These are phyloP conservation scores for Pseudolycoriella hygida DNA, from an alignment of 2,888 invertebrate species.

Conservation along the genomic window DNA sequence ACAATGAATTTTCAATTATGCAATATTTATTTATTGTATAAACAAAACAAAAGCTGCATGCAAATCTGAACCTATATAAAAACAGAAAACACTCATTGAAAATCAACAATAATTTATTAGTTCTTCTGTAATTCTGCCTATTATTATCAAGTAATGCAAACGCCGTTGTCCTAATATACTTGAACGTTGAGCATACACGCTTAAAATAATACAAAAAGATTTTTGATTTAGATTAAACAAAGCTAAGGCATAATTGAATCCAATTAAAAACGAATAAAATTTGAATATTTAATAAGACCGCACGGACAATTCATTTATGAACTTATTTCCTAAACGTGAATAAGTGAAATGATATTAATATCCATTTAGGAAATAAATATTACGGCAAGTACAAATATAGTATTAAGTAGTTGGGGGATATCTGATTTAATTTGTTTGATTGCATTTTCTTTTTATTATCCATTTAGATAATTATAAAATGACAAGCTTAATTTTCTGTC, in stretches of 20 bases:
- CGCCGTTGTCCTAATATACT: no score
- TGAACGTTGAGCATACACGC: no score
- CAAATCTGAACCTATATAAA: no score
- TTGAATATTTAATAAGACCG: conserved; percentile 2
- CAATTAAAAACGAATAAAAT: conserved; percentile 4
- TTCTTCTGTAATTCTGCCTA: no score
- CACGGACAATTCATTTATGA: conserved; percentile 2
- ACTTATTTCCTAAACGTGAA: background rate
- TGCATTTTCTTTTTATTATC: conserved; percentile 8
- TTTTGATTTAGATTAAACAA: no score
- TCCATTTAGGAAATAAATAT: conserved; percentile 2
- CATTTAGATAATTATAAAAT: conserved; percentile 9
- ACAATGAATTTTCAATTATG: no score
- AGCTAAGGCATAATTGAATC: conserved; percentile 2
- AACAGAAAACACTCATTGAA: no score
- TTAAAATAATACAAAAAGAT: no score
- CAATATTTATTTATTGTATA: no score
- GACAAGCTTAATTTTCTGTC: conserved; percentile 10
- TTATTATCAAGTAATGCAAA: no score
- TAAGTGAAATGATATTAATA: conserved; percentile 4
- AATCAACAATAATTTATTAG: no score
- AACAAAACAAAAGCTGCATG: no score
- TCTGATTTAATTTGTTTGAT: conserved; percentile 6
- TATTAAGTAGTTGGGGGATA: background rate
- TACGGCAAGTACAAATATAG: background rate